A percentile compares a stretch with the other conserved stretches of the same genome.
Conservation (phyloP, 2,113 vertebrate genomes). For the Platichthys stellatus region DNA sequence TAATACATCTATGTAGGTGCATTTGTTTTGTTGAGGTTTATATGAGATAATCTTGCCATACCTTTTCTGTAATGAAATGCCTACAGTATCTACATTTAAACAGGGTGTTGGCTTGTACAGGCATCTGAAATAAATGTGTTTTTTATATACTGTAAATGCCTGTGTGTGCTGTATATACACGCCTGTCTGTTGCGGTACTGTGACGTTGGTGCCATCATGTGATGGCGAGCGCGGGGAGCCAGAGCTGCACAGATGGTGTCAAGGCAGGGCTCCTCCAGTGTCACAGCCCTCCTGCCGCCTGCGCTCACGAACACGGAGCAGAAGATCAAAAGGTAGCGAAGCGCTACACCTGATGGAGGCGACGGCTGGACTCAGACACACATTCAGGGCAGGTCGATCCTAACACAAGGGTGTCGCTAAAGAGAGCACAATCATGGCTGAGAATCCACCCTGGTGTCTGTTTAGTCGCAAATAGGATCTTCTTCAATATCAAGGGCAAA, state of each 20-base stretch:
- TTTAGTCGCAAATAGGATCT: background rate
- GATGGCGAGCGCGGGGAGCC: conserved; percentile 38
- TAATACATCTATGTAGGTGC: background rate
- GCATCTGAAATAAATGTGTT: background rate
- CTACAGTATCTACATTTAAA: background rate
- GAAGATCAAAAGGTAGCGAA: conserved; percentile 63
- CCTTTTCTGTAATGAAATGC: background rate
- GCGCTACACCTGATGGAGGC: conserved; percentile 5
- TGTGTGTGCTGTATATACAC: background rate
- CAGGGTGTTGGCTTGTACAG: background rate
- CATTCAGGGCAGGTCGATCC: background rate
- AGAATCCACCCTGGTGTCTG: background rate
- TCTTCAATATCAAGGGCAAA: too few relatives aligned
- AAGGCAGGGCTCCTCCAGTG: conserved; percentile 62
- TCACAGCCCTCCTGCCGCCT: conserved; percentile 28
- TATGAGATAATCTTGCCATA: background rate
- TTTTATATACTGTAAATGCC: conserved; percentile 8
- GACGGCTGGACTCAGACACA: background rate
- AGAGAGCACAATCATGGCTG: background rate
- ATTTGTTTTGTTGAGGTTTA: background rate
- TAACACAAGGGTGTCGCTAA: background rate
- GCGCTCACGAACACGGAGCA: conserved; percentile 37
- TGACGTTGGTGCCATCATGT: conserved; percentile 37
- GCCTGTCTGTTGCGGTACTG: background rate
- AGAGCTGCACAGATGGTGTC: conserved; percentile 70